phyloP scores from a whole-genome alignment of 2,113 vertebrate genomes.

The Mesocricetus auratus region DNA sequence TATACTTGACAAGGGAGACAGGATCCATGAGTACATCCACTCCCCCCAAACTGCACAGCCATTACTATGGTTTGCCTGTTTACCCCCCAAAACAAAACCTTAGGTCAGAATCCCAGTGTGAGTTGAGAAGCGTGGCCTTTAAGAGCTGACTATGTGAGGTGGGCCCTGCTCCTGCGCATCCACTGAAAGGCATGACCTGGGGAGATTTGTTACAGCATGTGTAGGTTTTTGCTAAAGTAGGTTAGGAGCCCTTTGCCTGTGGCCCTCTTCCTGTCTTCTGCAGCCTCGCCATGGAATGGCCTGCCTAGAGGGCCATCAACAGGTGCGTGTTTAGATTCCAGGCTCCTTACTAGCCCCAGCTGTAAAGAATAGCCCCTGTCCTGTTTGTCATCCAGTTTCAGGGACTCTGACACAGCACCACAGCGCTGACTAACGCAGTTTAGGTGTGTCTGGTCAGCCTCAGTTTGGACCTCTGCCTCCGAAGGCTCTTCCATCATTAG shows the following conservation, averaged over 20 bases:
- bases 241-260: not conserved
- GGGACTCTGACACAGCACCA: not conserved
- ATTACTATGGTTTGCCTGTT: not conserved
- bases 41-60: not conserved
- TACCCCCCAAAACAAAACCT: not conserved
- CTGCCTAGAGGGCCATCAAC: not conserved
- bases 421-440: not conserved
- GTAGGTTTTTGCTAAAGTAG: not conserved
- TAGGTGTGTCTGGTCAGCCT: not conserved
- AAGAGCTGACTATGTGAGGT: not conserved
- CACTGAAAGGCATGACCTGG: not conserved
- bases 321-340: no score
- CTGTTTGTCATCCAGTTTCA: not conserved
- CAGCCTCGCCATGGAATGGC: no score
- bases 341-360: no score
- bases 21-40: not conserved
- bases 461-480: not conserved
- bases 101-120: not conserved
- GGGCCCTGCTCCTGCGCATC: not conserved
- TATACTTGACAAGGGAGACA: not conserved
- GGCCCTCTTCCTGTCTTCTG: no score
- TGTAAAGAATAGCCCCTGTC: not conserved
- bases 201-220: not conserved
- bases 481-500: not conserved
- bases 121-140: not conserved